Percentiles rank a stretch among this genome's conserved stretches.
phyloP scores from a whole-genome alignment of 2,888 invertebrate species.

The Coenonympha arcania region DNA sequence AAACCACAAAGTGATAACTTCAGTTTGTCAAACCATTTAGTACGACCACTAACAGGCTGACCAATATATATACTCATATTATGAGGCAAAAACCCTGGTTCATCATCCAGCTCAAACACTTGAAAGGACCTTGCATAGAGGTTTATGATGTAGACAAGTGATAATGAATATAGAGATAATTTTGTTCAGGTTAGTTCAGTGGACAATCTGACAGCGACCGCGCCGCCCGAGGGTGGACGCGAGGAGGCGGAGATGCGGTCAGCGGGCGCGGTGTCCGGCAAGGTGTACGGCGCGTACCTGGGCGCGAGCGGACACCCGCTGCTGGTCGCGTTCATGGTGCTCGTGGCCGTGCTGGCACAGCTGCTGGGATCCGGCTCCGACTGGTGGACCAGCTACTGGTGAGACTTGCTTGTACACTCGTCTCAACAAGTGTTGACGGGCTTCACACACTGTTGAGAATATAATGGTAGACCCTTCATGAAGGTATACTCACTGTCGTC shows the following conservation, averaged over 20 bases:
- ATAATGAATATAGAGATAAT: no score
- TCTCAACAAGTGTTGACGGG: no score
- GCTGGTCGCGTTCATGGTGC: slow-evolving; percentile 73
- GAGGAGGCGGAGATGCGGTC: slow-evolving; percentile 75
- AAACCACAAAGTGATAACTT: no score
- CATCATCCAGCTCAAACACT: no score
- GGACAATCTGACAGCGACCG: slow-evolving; percentile 69
- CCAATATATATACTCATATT: no score
- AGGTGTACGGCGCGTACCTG: slow-evolving; percentile 80
- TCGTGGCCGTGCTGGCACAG: slow-evolving; percentile 79
- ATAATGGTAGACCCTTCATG: no score
- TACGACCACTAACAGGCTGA: no score
- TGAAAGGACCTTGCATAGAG: no score
- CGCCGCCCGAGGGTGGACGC: slow-evolving; percentile 64
- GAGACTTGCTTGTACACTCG: slow-evolving; percentile 29
- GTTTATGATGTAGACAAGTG: no score
- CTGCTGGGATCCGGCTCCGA: slow-evolving; percentile 81
- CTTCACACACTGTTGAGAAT: neutral
- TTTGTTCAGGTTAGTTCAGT: slow-evolving; percentile 68
- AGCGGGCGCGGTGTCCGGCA: slow-evolving; percentile 76
- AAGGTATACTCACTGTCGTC: no score
- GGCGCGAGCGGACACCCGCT: slow-evolving; percentile 80
- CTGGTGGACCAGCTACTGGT: slow-evolving; percentile 86
- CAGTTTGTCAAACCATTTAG: no score
- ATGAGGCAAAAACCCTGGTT: no score